Evolutionary conservation across 2,797 vertebrate species (phyloP), one percentile per base, ranked within the genome.

Genomic region (Gymnocypris eckloni): DNA sequence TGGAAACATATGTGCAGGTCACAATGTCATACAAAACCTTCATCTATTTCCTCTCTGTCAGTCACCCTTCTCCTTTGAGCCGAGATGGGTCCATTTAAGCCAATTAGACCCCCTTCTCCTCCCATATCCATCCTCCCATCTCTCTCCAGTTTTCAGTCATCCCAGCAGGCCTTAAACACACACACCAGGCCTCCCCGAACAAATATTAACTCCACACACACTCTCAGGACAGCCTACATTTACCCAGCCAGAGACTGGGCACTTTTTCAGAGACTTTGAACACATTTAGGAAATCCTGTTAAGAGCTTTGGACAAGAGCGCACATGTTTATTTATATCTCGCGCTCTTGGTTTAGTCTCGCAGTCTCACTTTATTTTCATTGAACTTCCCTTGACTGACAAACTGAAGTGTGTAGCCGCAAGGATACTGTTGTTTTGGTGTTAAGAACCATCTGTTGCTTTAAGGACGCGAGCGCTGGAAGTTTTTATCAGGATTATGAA

Each of bases 81-180:
- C 22, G 54, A 85, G 89, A 86, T 10, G 54, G 88, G 93, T 92
- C 89, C 93, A 93, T 94, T 93, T 93, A 91, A 93, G 86, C 90
- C 93, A 95, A 94, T 94, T 94, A 94, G 87, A 76, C 91, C 88
- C 33, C 86, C 91, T 94, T 93, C 91, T 89, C 80, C 85, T 81
- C 50, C 87, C 91, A 91, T 92, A 92, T 90, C 93, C 92, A 92
- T 88, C 91, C 79, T 85, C 89, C 87, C 71, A 66, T 69, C 82
- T 90, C 86, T 59, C 86, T 90, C 87, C 73, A 83, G 86, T 77
- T 64, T 79, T 75, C 86, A 89, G 89, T 92, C 87, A 86, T 93
- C 93, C 93, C 93, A 94, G 92, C 92, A 93, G 94, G 92, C 84
- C 89, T 94, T 94, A 93, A 96, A 93, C 92, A 94, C 93, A 95